Evolutionary conservation across 2,888 invertebrate genomes (phyloP).

Genomic region (Heliconius aoede): DNA sequence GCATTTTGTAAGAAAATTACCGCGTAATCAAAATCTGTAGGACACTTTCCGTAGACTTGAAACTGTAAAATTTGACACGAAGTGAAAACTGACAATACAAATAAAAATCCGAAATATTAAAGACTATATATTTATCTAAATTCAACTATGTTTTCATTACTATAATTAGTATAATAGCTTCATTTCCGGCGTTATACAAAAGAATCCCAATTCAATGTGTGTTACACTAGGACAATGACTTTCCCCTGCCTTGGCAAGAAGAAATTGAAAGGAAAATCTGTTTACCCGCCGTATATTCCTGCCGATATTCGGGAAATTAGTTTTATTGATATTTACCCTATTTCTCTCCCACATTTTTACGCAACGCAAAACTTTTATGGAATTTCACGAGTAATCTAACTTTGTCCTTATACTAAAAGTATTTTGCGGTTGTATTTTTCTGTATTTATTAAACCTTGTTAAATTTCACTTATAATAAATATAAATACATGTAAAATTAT

Average conservation of each 20-base stretch:
- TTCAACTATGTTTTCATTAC: not conserved
- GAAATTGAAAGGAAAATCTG: constrained; percentile 29
- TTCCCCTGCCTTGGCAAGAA: constrained; percentile 12
- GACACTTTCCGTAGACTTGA: too few species aligned
- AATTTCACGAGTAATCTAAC: constrained; percentile 28
- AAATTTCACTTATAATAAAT: not conserved
- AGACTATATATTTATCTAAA: not conserved
- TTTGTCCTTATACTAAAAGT: constrained; percentile 14
- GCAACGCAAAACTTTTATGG: constrained; percentile 30
- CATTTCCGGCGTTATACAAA: not conserved
- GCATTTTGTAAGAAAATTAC: too few species aligned
- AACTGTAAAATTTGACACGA: too few species aligned
- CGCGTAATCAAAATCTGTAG: too few species aligned
- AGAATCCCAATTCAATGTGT: constrained; percentile 17
- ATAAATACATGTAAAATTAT: too few species aligned
- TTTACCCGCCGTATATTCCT: constrained; percentile 28
- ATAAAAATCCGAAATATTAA: too few species aligned
- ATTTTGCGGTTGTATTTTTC: constrained; percentile 2
- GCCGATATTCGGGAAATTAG: constrained; percentile 26
- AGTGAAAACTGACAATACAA: too few species aligned
- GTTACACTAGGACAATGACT: constrained; percentile 19
- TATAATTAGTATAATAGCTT: constrained; percentile 21
- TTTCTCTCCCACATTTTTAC: constrained; percentile 33
- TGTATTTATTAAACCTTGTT: not conserved
- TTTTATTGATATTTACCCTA: constrained; percentile 36